Base-by-base conservation (phyloP, 2,113 vertebrate genomes). In the Kryptolebias marmoratus region DNA sequence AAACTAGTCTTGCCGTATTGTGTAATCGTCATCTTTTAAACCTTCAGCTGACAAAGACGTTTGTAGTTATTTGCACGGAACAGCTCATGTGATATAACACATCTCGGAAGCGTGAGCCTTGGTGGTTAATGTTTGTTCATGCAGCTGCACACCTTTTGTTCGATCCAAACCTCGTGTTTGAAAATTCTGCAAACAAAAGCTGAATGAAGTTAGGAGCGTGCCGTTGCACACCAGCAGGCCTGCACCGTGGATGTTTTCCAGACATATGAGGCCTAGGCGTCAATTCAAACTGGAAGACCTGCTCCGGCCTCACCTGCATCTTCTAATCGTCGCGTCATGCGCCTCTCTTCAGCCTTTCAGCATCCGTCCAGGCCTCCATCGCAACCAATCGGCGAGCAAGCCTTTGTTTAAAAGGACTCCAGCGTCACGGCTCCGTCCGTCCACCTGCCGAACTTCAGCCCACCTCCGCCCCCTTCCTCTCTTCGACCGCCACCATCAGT, bases 101-200 rank as follows among this genome's bases (percentile, higher is more conserved):
- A 50, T 47, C 14, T 56, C 48, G 44, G 64, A 30, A 62, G 27
- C 47, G 47, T 69, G 65, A 55, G 30, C 62, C 45, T 44, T 39
- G 11, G 45, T 55, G 11, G 22, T 49, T 61, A 18, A 59, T 68
- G 50, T 61, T 81, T 73, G 48, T 56, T 81, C 60, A 76, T 73
- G 55, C 62, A 55, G 61, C 45, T 63, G 62, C 62, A 61, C 44
- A 56, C 64, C 49, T 63, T 27, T 48, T 22, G 60, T 45, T 2
- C 27, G 14, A 7, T 59, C 5, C 22, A 52, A 52, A 42, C 60
- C 39, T 62, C 30, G 14, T 30, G 5, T 72, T 64, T 13, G 2
- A 56, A 69, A 58, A 49, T 49, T 57, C 50, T 65, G 32, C 47
- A 54, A 52, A 53, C 22, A 49, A 57, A 30, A 54, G 13, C 16